Evolutionary conservation across 2,888 invertebrate species (phyloP).

Genomic region (Peribatodes rhomboidaria): DNA sequence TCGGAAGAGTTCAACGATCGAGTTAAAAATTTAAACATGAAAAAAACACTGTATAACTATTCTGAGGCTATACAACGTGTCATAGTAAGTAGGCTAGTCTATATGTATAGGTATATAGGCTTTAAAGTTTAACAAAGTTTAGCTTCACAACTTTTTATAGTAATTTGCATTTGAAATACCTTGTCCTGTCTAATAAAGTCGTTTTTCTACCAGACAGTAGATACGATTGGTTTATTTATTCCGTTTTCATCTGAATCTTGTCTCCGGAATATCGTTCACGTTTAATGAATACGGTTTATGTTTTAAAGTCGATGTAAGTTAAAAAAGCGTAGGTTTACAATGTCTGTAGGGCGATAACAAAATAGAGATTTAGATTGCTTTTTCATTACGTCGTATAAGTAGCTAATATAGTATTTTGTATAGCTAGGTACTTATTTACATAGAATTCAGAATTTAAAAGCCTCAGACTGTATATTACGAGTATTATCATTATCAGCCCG

Average conservation of each 20-base stretch:
- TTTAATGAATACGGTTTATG: constrained; percentile 51
- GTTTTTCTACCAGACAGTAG: constrained; percentile 4
- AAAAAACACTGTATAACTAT: too few species aligned
- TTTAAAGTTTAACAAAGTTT: background rate
- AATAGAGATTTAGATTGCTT: background rate
- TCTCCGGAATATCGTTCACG: constrained; percentile 33
- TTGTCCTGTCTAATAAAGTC: constrained; percentile 6
- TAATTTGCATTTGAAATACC: constrained; percentile 13
- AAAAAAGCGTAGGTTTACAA: constrained; percentile 44
- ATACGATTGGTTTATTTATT: constrained; percentile 27
- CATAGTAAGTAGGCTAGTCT: too few species aligned
- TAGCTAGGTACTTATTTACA: background rate
- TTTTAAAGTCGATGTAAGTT: constrained; percentile 40
- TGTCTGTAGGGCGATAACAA: constrained; percentile 21
- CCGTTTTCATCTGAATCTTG: constrained; percentile 37
- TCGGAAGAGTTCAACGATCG: too few species aligned
- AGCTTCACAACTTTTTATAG: background rate
- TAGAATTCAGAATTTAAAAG: too few species aligned
- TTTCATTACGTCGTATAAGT: background rate
- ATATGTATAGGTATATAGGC: too few species aligned
- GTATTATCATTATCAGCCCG: too few species aligned
- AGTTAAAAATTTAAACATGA: too few species aligned
- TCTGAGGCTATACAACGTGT: too few species aligned
- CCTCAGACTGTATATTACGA: too few species aligned
- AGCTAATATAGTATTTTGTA: background rate